These are phyloP conservation scores for Oreonectes daqikongensis DNA, from an alignment of 2,797 vertebrate species.

Conservation along the genomic window DNA sequence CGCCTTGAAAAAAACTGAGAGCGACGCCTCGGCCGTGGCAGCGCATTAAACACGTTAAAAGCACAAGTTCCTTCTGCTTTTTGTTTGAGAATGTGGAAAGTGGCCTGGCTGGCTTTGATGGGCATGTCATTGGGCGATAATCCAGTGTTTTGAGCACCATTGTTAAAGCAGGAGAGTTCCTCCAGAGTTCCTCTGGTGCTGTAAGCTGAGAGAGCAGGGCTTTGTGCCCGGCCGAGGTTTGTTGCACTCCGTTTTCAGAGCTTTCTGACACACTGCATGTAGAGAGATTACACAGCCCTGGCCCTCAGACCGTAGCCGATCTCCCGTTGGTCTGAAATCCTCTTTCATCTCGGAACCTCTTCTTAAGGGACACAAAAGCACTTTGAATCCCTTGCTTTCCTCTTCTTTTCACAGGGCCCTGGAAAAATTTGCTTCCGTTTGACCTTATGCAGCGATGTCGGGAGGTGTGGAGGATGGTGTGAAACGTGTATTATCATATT, in stretches of 20 bases:
- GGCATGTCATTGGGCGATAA: slow-evolving; percentile 58
- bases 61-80: slow-evolving; percentile 45
- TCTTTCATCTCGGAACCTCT: slow-evolving; percentile 51
- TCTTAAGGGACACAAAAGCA: slow-evolving; percentile 49
- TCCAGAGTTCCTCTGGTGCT: slow-evolving; percentile 54
- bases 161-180: slow-evolving; percentile 53
- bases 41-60: slow-evolving; percentile 54
- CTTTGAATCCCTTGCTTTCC: slow-evolving; percentile 46
- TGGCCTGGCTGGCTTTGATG: slow-evolving; percentile 56
- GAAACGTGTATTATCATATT: slow-evolving; percentile 39
- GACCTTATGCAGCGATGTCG: slow-evolving; percentile 25
- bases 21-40: slow-evolving; percentile 40
- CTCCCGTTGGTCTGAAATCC: slow-evolving; percentile 53
- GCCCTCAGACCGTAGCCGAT: slow-evolving; percentile 54
- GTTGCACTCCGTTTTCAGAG: slow-evolving; percentile 44
- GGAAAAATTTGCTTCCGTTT: slow-evolving; percentile 51
- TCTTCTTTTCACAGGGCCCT: slow-evolving; percentile 36
- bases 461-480: slow-evolving; percentile 30
- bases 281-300: slow-evolving; percentile 54
- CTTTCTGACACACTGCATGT: slow-evolving; percentile 47
- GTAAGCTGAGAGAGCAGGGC: slow-evolving; percentile 36
- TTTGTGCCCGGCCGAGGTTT: slow-evolving; percentile 50
- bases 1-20: slow-evolving; percentile 49
- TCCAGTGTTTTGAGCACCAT: slow-evolving; percentile 57
- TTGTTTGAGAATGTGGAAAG: slow-evolving; percentile 35